phyloP scores from a whole-genome alignment of 2,797 vertebrate species.

The Alfaro cultratus region DNA sequence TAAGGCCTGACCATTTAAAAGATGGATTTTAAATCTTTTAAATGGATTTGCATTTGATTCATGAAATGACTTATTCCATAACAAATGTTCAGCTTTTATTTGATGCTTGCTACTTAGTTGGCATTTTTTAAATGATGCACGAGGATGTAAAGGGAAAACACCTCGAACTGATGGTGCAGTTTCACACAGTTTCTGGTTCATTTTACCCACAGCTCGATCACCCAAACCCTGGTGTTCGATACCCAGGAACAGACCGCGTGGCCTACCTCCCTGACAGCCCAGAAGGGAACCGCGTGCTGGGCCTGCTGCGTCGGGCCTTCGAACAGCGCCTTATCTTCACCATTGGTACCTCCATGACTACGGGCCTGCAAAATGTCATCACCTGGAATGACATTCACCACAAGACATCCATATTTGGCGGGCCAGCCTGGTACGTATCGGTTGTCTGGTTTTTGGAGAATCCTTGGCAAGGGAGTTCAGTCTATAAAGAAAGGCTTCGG shows the following conservation, averaged over 20 bases:
- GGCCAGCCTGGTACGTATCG: constrained; percentile 88
- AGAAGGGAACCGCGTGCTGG: constrained; percentile 92
- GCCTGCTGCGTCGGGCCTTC: constrained; percentile 90
- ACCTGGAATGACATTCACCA: constrained; percentile 98
- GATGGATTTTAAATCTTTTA: no score
- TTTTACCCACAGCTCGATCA: constrained; percentile 85
- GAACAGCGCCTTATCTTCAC: constrained; percentile 96
- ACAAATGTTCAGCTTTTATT: not conserved
- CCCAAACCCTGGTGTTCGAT: constrained; percentile 92
- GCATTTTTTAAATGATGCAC: not conserved
- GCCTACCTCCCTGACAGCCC: constrained; percentile 96
- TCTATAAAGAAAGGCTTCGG: not conserved
- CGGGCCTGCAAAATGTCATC: constrained; percentile 95
- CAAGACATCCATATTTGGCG: constrained; percentile 95
- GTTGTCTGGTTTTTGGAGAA: constrained; percentile 16
- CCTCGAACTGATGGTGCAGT: not conserved
- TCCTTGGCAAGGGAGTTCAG: not conserved
- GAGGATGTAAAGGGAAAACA: not conserved
- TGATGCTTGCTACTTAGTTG: not conserved
- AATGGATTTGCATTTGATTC: not conserved
- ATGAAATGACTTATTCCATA: not conserved
- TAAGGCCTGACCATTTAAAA: not conserved
- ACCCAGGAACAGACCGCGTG: constrained; percentile 92
- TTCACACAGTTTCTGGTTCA: not conserved
- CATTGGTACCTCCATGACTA: constrained; percentile 95